Evolutionary conservation across 1,140 invertebrate species (phyloP), one percentile per base, ranked within the genome.

Genomic region (Eubasilissa regina): DNA sequence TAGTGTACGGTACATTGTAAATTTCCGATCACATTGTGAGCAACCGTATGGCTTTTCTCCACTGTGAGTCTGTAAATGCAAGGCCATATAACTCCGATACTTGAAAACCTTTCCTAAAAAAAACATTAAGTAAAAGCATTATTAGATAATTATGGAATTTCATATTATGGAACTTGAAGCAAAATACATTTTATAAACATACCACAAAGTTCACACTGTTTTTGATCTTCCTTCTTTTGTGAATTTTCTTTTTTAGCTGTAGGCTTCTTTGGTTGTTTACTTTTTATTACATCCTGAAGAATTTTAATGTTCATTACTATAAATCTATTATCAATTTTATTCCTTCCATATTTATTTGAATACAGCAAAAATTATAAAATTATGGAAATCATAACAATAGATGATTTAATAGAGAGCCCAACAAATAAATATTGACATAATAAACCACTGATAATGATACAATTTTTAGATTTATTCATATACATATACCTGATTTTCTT

Each of bases 141-240:
- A 35, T 0, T 25, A 21, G 21, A 55, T 45, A n/a, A n/a, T n/a
- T n/a, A n/a, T n/a, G n/a, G n/a, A n/a, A n/a, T n/a, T n/a, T n/a
- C n/a, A n/a, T n/a, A n/a, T n/a, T n/a, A n/a, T n/a, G n/a, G n/a
- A n/a, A n/a, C n/a, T n/a, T n/a, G n/a, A n/a, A n/a, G n/a, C n/a
- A n/a, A n/a, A n/a, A n/a, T n/a, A 78, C 0, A 15, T 43, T 21
- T 58, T 17, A 25, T 75, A 17, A 35, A 77, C 78, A 25, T 47
- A 83, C 81, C 81, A 51, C 81, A 83, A 10, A 81, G 53, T 79
- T 83, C 79, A 77, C 81, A 83, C 60, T 83, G 81, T 48, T 81
- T 75, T 56, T 78, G 78, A 6, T 35, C 56, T 48, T 77, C 78
- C n/a, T 80, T 82, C 55, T 70, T 62, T 56, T 44, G 43, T 68